A percentile compares a stretch with the other conserved stretches of the same genome.
phyloP scores from a whole-genome alignment of 2,113 vertebrate species.

The Seriola aureovittata region DNA sequence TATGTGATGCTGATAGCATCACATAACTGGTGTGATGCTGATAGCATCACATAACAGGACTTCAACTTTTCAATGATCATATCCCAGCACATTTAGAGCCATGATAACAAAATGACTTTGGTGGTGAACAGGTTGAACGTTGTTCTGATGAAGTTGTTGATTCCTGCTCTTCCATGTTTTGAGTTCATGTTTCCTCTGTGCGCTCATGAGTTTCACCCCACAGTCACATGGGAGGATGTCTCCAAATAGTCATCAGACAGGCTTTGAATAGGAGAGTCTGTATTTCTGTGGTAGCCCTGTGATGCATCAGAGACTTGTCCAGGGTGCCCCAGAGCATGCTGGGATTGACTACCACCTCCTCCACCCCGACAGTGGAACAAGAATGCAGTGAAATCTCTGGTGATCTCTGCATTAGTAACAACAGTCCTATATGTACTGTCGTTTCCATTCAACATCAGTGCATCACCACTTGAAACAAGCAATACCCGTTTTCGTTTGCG shows the following conservation, averaged over 20 bases:
- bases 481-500: background rate
- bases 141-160: background rate
- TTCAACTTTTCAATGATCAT: background rate
- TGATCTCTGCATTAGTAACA: background rate
- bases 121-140: background rate
- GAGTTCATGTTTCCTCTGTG: background rate
- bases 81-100: background rate
- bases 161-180: background rate
- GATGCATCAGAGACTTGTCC: conserved; percentile 13
- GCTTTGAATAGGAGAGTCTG: conserved; percentile 9
- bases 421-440: background rate
- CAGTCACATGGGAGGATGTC: conserved; percentile 6
- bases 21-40: too few species aligned
- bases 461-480: conserved; percentile 16
- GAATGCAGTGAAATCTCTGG: background rate
- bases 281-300: background rate
- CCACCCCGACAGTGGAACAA: background rate
- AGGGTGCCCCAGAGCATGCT: conserved; percentile 9
- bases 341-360: background rate
- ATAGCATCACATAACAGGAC: too few species aligned
- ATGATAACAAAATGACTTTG: background rate
- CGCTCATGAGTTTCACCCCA: background rate
- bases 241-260: background rate
- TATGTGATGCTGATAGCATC: too few species aligned
- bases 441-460: conserved; percentile 15